phyloP scores from a whole-genome alignment of 2,888 invertebrate species.

The Melipona beecheii region DNA sequence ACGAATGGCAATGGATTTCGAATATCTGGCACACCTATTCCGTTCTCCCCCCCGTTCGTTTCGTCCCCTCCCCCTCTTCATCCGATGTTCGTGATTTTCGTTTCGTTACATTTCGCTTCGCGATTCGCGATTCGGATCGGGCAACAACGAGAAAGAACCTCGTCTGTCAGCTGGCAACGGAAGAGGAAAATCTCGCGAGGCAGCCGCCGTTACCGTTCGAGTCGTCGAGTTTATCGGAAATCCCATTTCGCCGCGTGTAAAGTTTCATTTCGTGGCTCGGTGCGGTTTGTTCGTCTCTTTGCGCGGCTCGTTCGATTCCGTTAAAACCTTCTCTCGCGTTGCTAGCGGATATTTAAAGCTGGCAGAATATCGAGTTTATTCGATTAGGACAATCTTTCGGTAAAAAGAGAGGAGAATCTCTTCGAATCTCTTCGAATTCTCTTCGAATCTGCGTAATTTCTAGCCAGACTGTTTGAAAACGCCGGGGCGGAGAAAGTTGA shows the following conservation, averaged over 20 bases:
- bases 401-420: background rate
- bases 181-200: constrained; percentile 46
- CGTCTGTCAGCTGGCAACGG: constrained; percentile 46
- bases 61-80: background rate
- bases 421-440: background rate
- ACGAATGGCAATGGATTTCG: too few relatives aligned
- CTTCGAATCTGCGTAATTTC: background rate
- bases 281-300: constrained; percentile 14
- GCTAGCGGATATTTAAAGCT: background rate
- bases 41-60: background rate
- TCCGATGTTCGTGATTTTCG: constrained; percentile 15
- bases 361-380: background rate
- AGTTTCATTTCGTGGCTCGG: constrained; percentile 55
- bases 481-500: background rate
- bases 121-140: constrained; percentile 1
- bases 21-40: too few relatives aligned
- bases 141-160: constrained; percentile 40
- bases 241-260: constrained; percentile 65
- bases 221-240: constrained; percentile 68
- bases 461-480: too few relatives aligned
- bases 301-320: constrained; percentile 14
- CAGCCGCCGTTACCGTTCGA: constrained; percentile 42
- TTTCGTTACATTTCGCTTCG: too few relatives aligned
- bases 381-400: background rate
- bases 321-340: background rate